Conservation (phyloP, 2,113 vertebrate genomes). For the Bubalus kerabau region DNA sequence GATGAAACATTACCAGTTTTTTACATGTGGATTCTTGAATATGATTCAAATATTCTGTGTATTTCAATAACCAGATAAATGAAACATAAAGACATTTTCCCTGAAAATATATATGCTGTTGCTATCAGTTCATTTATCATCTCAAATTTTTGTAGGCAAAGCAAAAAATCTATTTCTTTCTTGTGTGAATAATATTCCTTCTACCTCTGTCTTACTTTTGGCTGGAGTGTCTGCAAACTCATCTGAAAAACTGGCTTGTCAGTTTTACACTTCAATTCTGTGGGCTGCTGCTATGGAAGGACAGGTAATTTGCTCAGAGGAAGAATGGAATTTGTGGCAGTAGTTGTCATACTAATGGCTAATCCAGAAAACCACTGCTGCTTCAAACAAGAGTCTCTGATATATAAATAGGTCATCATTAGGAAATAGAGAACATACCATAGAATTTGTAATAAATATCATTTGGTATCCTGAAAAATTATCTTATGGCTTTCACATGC, state of each 20-base stretch:
- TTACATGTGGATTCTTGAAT: not conserved
- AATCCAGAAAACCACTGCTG: constrained; percentile 39
- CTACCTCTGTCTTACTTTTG: constrained; percentile 76
- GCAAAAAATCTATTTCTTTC: constrained; percentile 82
- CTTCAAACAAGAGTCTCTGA: not conserved
- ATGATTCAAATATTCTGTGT: not conserved
- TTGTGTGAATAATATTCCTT: constrained; percentile 79
- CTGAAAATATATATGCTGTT: constrained; percentile 71
- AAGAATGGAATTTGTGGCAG: constrained; percentile 24
- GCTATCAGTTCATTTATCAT: constrained; percentile 77
- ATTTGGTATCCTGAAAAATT: not conserved
- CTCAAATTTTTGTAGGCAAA: constrained; percentile 70
- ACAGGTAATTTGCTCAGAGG: constrained; percentile 62
- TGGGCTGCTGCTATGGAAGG: constrained; percentile 20
- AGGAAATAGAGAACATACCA: not conserved
- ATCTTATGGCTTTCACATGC: not conserved
- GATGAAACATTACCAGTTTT: not conserved
- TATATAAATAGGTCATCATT: not conserved
- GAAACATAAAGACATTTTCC: constrained; percentile 58
- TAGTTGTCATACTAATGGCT: constrained; percentile 24
- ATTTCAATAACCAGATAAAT: constrained; percentile 68
- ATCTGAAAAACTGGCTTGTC: constrained; percentile 77
- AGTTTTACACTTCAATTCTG: constrained; percentile 52
- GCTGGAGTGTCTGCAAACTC: constrained; percentile 75
- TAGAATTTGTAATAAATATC: not conserved